Percentiles rank a stretch among this genome's conserved stretches.
Conservation (phyloP, 1,140 invertebrate genomes). For the Aphis gossypii region DNA sequence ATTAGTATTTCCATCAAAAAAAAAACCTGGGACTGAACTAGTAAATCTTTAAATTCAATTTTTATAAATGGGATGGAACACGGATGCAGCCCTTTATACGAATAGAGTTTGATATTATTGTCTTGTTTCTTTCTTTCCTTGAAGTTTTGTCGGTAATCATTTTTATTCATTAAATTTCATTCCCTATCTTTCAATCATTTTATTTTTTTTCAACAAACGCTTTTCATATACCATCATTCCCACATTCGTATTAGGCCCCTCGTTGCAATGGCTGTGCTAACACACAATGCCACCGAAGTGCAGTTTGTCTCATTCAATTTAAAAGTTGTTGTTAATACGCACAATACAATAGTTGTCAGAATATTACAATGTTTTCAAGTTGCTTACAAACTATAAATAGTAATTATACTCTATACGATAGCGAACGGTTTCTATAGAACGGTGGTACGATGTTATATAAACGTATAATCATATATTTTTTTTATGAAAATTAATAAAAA, state of each 20-base stretch:
- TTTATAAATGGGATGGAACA: no score
- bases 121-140: neutral
- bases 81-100: neutral
- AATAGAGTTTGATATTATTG: neutral
- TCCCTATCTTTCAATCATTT: neutral
- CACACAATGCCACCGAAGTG: neutral
- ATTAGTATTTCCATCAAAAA: no score
- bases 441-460: neutral
- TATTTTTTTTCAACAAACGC: neutral
- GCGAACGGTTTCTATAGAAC: neutral
- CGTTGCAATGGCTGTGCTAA: neutral
- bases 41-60: no score
- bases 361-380: neutral
- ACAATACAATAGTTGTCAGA: neutral
- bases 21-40: no score
- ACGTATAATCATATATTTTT: neutral
- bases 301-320: slow-evolving; percentile 12
- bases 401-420: neutral
- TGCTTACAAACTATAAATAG: neutral
- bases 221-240: neutral
- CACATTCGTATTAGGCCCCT: neutral
- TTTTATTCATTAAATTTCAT: neutral
- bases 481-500: neutral
- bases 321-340: neutral
- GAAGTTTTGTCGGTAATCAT: neutral